These are phyloP conservation scores for Hanleya hanleyi DNA, from an alignment of 2,888 invertebrate species.

Conservation along the genomic window DNA sequence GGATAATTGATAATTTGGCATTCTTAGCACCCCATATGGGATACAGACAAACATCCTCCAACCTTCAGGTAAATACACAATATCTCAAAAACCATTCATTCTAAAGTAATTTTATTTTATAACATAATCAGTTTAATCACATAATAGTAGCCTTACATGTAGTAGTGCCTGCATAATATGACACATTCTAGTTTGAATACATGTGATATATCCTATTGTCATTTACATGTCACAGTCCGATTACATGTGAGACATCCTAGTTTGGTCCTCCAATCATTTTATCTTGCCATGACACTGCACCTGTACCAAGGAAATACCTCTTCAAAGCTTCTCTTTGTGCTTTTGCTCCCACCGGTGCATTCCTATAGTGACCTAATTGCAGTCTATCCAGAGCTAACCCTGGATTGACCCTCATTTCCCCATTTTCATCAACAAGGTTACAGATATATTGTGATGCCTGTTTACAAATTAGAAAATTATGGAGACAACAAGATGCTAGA, in stretches of 20 bases:
- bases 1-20: neutral
- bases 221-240: neutral
- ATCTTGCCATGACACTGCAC: neutral
- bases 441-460: neutral
- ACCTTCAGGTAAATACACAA: neutral
- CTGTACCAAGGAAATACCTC: neutral
- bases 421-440: no score
- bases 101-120: neutral
- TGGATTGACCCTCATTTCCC: no score
- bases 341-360: neutral
- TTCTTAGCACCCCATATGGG: neutral
- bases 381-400: no score
- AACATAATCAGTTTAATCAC: neutral
- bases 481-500: neutral
- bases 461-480: neutral
- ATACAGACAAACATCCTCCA: neutral
- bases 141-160: no score
- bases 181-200: no score
- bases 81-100: neutral
- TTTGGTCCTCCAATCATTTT: neutral
- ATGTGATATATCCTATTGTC: neutral
- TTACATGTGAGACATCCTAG: no score
- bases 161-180: no score
- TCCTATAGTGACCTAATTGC: no score
- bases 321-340: neutral